Percentiles rank a stretch among this genome's conserved stretches.
Conservation (phyloP, 1,140 invertebrate genomes). For the Carposina sasakii region DNA sequence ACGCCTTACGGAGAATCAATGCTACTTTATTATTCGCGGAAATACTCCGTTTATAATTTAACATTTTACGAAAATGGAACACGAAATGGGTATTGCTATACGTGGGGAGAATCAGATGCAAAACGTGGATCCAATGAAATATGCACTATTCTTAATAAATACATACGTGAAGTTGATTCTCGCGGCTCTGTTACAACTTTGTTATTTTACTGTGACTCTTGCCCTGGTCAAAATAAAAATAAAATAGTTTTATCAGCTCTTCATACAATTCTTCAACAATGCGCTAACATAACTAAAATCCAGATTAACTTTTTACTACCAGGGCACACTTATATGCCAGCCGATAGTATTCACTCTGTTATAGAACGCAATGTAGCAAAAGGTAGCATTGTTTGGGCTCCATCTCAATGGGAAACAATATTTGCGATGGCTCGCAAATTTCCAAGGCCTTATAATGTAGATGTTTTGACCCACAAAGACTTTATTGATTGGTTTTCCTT, state of each 20-base stretch:
- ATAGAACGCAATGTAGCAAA: conserved; percentile 10
- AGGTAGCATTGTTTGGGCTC: neutral
- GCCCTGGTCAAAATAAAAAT: conserved; percentile 34
- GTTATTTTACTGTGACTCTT: conserved; percentile 26
- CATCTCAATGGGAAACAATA: conserved; percentile 7
- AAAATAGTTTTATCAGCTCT: conserved; percentile 20
- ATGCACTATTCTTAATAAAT: conserved; percentile 17
- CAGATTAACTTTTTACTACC: conserved; percentile 24
- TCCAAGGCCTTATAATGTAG: conserved; percentile 13
- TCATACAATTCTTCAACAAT: conserved; percentile 16
- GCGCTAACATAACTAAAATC: conserved; percentile 11
- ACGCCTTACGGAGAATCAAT: conserved; percentile 28
- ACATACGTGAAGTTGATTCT: conserved; percentile 14
- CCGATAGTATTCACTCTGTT: conserved; percentile 11
- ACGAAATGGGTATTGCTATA: conserved; percentile 14
- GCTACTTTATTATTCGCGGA: conserved; percentile 20
- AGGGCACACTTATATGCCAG: conserved; percentile 22
- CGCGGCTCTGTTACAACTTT: conserved; percentile 9
- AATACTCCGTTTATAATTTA: conserved; percentile 24
- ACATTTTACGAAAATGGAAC: conserved; percentile 22
- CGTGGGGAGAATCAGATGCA: conserved; percentile 19
- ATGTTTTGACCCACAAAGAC: conserved; percentile 6
- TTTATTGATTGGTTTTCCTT: conserved; percentile 8
- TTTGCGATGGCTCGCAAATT: conserved; percentile 10
- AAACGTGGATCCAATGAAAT: conserved; percentile 13